phyloP scores from a whole-genome alignment of 2,113 vertebrate genomes.

The Monopterus albus region DNA sequence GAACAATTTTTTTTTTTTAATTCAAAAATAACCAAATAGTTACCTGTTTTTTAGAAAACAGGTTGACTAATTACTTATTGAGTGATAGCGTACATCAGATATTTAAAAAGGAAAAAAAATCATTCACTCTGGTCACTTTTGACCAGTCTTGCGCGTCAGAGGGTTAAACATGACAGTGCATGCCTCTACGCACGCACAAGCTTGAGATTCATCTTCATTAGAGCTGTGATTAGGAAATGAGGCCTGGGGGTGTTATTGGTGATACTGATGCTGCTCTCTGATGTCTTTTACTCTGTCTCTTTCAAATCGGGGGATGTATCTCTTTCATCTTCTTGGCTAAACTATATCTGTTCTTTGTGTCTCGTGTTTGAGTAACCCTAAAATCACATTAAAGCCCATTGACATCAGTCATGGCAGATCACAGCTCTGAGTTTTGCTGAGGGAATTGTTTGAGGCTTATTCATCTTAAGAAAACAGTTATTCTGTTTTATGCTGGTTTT shows the following conservation, averaged over 20 bases:
- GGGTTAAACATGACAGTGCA: background rate
- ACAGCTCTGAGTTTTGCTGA: background rate
- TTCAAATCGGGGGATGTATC: constrained; percentile 35
- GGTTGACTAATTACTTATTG: no score
- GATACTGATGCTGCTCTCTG: constrained; percentile 40
- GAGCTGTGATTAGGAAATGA: constrained; percentile 61
- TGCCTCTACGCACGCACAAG: constrained; percentile 11
- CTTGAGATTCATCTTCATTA: constrained; percentile 65
- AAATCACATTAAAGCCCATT: constrained; percentile 47
- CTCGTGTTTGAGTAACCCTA: constrained; percentile 26
- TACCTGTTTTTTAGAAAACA: no score
- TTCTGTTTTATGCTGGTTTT: background rate
- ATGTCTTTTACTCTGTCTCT: constrained; percentile 46
- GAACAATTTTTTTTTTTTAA: no score
- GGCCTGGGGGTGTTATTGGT: constrained; percentile 51
- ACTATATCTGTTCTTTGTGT: constrained; percentile 26
- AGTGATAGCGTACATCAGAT: no score
- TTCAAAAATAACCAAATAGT: no score
- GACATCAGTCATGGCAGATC: constrained; percentile 15
- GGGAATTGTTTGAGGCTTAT: constrained; percentile 2
- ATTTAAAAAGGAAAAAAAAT: no score
- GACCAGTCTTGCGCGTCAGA: no score
- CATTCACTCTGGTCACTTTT: no score
- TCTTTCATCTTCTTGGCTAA: constrained; percentile 54
- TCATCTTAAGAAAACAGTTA: background rate